Evolutionary conservation across 2,797 vertebrate species (phyloP).

Genomic region (Tenualosa thibaudeaui): DNA sequence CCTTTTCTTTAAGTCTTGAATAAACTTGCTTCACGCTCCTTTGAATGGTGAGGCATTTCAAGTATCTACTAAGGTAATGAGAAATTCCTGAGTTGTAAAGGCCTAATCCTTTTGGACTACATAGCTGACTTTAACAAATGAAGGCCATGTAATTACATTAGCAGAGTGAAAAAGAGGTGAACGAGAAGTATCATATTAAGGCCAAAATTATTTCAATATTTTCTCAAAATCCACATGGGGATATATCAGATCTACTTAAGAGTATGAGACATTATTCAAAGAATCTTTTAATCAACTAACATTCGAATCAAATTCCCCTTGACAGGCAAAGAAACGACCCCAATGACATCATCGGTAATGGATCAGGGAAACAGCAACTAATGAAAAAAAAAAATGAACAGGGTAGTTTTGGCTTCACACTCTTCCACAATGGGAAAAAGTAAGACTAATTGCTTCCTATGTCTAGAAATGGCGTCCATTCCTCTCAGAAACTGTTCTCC

Average conservation of each 20-base stretch:
- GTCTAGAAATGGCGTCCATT: neutral
- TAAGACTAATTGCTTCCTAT: constrained; percentile 6
- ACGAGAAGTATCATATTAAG: neutral
- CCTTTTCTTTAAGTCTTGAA: constrained; percentile 24
- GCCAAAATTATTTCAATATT: neutral
- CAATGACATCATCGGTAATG: neutral
- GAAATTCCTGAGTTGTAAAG: constrained; percentile 32
- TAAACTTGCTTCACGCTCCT: constrained; percentile 36
- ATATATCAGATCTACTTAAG: neutral
- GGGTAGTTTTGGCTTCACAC: neutral
- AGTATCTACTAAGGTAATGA: constrained; percentile 24
- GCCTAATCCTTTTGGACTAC: constrained; percentile 43
- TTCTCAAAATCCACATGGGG: neutral
- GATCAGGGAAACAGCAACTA: neutral
- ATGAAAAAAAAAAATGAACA: neutral
- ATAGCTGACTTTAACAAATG: constrained; percentile 41
- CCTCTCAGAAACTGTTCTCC: neutral
- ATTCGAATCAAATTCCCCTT: neutral
- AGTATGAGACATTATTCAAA: neutral
- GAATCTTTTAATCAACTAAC: neutral
- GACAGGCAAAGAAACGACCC: neutral
- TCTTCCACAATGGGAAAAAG: neutral
- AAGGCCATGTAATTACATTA: neutral
- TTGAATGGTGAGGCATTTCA: constrained; percentile 6
- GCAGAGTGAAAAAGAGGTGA: neutral